These are phyloP conservation scores for Halcyon badia DNA, from an alignment of 2,797 vertebrate genomes.

Conservation along the genomic window DNA sequence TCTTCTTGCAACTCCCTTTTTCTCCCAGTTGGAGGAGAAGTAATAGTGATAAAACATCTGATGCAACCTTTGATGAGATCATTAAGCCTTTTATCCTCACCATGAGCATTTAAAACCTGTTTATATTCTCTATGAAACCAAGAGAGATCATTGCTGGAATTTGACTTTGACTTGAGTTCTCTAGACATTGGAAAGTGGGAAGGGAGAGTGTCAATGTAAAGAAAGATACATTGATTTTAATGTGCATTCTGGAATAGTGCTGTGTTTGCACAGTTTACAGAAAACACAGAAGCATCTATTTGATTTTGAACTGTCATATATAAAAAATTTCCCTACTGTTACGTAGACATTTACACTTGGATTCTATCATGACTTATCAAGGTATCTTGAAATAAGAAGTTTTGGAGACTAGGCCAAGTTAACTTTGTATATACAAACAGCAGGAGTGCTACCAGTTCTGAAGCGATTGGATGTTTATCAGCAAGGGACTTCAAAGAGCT, in stretches of 20 bases:
- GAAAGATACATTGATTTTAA: background rate
- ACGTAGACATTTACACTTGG: background rate
- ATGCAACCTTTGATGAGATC: background rate
- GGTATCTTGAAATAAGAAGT: background rate
- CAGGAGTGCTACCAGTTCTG: background rate
- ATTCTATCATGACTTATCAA: background rate
- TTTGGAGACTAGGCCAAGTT: background rate
- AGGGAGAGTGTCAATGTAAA: background rate
- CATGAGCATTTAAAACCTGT: background rate
- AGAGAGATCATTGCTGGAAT: background rate
- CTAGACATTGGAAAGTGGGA: background rate
- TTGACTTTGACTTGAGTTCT: background rate
- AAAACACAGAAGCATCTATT: background rate
- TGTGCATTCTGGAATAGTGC: background rate
- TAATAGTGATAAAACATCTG: background rate
- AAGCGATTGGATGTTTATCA: slow-evolving; percentile 19
- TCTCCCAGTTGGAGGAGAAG: background rate
- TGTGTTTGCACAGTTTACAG: background rate
- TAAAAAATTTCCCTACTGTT: background rate
- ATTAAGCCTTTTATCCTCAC: background rate
- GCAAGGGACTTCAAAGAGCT: slow-evolving; percentile 49
- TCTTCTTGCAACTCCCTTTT: background rate
- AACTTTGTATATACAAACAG: slow-evolving; percentile 24
- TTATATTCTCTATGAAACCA: background rate
- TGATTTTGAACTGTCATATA: background rate